phyloP scores from a whole-genome alignment of 1,140 invertebrate species.

The Zaprionus capensis region DNA sequence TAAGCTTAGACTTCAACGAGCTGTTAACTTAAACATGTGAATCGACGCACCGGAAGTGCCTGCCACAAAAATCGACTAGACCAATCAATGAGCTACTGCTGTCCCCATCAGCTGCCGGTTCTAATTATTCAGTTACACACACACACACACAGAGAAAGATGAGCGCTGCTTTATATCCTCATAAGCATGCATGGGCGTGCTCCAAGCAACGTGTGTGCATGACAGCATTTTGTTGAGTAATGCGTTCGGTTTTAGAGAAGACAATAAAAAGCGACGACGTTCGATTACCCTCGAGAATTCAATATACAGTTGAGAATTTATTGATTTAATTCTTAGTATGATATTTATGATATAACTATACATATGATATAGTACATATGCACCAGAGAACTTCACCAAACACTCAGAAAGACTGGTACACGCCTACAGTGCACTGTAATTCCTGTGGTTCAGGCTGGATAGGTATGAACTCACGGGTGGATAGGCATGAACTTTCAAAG shows the following conservation, averaged over 20 bases:
- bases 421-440: no score
- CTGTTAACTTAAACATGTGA: slow-evolving; percentile 61
- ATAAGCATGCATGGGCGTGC: slow-evolving; percentile 65
- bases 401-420: accelerated
- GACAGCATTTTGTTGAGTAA: slow-evolving; percentile 56
- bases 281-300: background rate
- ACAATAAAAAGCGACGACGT: background rate
- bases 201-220: background rate
- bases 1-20: slow-evolving; percentile 21
- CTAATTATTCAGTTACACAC: slow-evolving; percentile 46
- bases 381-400: no score
- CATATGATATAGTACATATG: no score
- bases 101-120: slow-evolving; percentile 3
- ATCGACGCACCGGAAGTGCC: slow-evolving; percentile 63
- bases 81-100: background rate
- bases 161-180: slow-evolving; percentile 22
- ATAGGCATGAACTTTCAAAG: no score
- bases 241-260: slow-evolving; percentile 56
- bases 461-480: no score
- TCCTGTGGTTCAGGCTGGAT: no score
- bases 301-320: background rate
- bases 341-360: no score
- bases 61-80: slow-evolving; percentile 22
- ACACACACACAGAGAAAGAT: background rate
- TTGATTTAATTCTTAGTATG: no score